phyloP scores from a whole-genome alignment of 2,113 vertebrate genomes.

The Syngnathus scovelli region DNA sequence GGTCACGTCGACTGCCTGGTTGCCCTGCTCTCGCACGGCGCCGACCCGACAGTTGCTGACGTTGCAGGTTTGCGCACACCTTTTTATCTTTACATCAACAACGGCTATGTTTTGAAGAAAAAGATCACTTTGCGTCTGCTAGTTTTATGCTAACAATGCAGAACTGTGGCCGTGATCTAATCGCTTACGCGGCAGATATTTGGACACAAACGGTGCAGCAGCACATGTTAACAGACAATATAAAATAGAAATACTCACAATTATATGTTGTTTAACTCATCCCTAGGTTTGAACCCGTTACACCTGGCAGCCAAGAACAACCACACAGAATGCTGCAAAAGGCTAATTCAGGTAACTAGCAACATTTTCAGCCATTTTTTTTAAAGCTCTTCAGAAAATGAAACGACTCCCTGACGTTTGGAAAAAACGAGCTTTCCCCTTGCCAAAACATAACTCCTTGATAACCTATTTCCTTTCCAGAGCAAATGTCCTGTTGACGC shows the following conservation, averaged over 20 bases:
- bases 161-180: too few species aligned
- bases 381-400: not conserved
- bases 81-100: not conserved
- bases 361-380: not conserved
- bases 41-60: constrained; percentile 81
- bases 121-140: too few species aligned
- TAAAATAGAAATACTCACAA: too few species aligned
- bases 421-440: not conserved
- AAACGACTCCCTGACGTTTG: not conserved
- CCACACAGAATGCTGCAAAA: constrained; percentile 83
- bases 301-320: constrained; percentile 90
- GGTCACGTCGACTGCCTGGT: constrained; percentile 86
- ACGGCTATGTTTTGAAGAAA: too few species aligned
- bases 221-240: too few species aligned
- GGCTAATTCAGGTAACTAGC: constrained; percentile 84
- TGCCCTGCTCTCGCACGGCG: constrained; percentile 83
- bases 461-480: constrained; percentile 58
- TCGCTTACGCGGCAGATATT: too few species aligned
- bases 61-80: constrained; percentile 73
- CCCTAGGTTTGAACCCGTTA: constrained; percentile 82
- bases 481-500: constrained; percentile 80
- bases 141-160: too few species aligned
- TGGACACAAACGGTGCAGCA: too few species aligned
- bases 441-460: not conserved
- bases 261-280: constrained; percentile 1